Evolutionary conservation across 2,888 invertebrate genomes (phyloP).

Genomic region (Eristalis tenax): DNA sequence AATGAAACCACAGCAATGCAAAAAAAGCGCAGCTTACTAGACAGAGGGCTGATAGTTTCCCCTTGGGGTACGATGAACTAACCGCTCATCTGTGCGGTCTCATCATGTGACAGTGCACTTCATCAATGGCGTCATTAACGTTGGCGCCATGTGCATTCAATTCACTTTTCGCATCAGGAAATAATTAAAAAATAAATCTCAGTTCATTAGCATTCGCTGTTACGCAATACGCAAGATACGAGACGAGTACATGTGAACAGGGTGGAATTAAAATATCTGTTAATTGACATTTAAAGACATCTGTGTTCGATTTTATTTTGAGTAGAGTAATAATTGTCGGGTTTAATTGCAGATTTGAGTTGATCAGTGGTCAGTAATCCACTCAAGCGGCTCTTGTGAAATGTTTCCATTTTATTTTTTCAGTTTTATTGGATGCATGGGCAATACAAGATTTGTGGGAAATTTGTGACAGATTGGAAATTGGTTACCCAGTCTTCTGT

Average conservation of each 20-base stretch:
- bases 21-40: background rate
- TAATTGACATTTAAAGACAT: no score
- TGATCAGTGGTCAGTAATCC: no score
- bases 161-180: constrained; percentile 12
- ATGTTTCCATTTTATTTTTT: no score
- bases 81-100: background rate
- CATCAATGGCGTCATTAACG: constrained; percentile 26
- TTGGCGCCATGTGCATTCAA: constrained; percentile 8
- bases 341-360: background rate
- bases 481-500: no score
- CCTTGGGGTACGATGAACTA: background rate
- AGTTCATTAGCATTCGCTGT: background rate
- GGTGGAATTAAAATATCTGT: background rate
- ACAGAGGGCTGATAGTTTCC: background rate
- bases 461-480: no score
- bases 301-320: no score
- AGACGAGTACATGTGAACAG: background rate
- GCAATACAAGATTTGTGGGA: no score
- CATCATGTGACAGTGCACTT: constrained; percentile 1
- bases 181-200: constrained; percentile 18
- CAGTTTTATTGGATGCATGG: no score
- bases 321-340: no score
- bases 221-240: no score
- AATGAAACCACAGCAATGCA: background rate
- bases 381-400: no score